phyloP scores from a whole-genome alignment of 2,113 vertebrate species.

The Chaenocephalus aceratus region DNA sequence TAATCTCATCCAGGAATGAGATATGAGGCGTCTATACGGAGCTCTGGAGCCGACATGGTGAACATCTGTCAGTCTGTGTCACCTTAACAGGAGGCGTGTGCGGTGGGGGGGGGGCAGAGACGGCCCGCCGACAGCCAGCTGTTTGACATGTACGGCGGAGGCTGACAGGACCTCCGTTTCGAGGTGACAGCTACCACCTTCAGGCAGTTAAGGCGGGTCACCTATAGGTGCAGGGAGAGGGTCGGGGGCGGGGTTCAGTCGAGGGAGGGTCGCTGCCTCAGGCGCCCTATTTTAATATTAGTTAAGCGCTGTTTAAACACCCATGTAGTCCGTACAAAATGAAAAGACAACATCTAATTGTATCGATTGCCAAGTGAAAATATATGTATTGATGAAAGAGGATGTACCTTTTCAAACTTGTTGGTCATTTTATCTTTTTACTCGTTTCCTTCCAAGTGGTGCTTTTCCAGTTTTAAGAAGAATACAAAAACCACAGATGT shows the following conservation, averaged over 20 bases:
- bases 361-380: background rate
- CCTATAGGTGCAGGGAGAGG: conserved; percentile 16
- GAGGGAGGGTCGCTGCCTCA: conserved; percentile 5
- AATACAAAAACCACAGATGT: background rate
- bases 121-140: conserved; percentile 42
- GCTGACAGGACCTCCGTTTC: conserved; percentile 50
- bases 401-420: too few species aligned
- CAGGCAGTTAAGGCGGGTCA: conserved; percentile 29
- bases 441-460: too few species aligned
- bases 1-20: background rate
- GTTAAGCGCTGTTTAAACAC: background rate
- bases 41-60: conserved; percentile 10
- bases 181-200: conserved; percentile 46
- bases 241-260: conserved; percentile 4
- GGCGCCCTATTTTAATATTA: conserved; percentile 8
- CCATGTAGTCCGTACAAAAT: background rate
- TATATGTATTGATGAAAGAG: background rate
- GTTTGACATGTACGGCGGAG: conserved; percentile 44
- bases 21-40: conserved; percentile 9
- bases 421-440: too few species aligned
- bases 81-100: conserved; percentile 34
- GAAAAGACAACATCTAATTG: too few species aligned
- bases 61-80: conserved; percentile 59
- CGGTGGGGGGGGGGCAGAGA: background rate
- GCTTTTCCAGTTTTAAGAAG: background rate